A percentile compares a stretch with the other conserved stretches of the same genome.
These are phyloP conservation scores for Athetis lepigone DNA, from an alignment of 2,888 invertebrate genomes.

Conservation along the genomic window DNA sequence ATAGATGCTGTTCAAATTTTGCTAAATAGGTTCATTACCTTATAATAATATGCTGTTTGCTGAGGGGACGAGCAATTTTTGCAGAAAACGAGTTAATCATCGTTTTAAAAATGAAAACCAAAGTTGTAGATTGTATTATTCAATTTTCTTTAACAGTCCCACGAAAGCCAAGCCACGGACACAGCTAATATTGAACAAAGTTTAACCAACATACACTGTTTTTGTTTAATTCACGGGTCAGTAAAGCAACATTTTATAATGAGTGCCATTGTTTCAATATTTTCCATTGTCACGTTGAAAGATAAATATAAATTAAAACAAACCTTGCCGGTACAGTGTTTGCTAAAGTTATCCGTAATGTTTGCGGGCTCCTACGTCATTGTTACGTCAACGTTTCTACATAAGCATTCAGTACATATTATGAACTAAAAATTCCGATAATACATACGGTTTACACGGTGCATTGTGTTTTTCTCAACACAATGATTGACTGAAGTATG, in stretches of 20 bases:
- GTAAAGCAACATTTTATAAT: conserved; percentile 38
- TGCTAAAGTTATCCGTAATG: conserved; percentile 53
- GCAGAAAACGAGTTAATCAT: too few relatives aligned
- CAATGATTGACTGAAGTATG: conserved; percentile 1
- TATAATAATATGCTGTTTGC: too few relatives aligned
- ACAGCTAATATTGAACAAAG: too few relatives aligned
- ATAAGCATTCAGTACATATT: conserved; percentile 21
- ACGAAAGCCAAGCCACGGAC: too few relatives aligned
- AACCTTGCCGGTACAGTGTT: conserved; percentile 43
- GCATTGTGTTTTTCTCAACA: neutral
- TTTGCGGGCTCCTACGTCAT: conserved; percentile 56
- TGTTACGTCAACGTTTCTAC: conserved; percentile 47
- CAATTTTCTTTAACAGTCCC: too few relatives aligned
- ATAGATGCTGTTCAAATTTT: too few relatives aligned
- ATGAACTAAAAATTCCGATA: conserved; percentile 18
- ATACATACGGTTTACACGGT: conserved; percentile 15
- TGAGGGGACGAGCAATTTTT: too few relatives aligned
- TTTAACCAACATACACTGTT: conserved; percentile 32
- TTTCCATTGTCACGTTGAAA: conserved; percentile 51
- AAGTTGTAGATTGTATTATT: too few relatives aligned
- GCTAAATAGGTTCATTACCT: too few relatives aligned
- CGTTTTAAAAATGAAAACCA: too few relatives aligned
- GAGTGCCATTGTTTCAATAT: conserved; percentile 51
- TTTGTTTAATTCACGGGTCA: conserved; percentile 25
- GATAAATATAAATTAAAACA: conserved; percentile 51